phyloP scores from a whole-genome alignment of 2,113 vertebrate genomes.

The Mungos mungo region DNA sequence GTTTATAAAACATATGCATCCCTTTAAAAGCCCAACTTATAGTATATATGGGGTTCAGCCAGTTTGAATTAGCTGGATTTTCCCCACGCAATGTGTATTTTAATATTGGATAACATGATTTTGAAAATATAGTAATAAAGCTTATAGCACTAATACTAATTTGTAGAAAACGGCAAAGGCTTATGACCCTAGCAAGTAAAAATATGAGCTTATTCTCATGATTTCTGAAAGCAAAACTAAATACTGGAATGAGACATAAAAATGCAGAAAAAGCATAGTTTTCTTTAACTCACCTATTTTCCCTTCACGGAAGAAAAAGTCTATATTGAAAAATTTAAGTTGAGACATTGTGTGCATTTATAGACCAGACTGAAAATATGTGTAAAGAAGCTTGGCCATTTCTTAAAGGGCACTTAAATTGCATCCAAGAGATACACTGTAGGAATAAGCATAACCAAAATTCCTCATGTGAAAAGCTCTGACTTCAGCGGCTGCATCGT shows the following conservation, averaged over 20 bases:
- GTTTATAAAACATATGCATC: slow-evolving; percentile 62
- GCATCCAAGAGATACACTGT: not conserved
- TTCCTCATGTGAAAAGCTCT: not conserved
- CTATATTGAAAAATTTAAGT: not conserved
- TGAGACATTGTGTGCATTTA: not conserved
- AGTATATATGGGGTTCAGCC: slow-evolving; percentile 67
- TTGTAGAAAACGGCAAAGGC: not conserved
- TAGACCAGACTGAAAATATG: not conserved
- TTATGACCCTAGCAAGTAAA: slow-evolving; percentile 13
- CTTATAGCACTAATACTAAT: slow-evolving; percentile 47
- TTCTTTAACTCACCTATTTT: not conserved
- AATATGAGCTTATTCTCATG: slow-evolving; percentile 27
- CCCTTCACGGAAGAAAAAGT: not conserved
- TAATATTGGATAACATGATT: slow-evolving; percentile 63
- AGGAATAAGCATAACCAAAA: not conserved
- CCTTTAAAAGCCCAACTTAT: slow-evolving; percentile 67
- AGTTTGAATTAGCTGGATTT: slow-evolving; percentile 76
- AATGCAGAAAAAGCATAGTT: slow-evolving; percentile 27
- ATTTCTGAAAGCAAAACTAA: slow-evolving; percentile 30
- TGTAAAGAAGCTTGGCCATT: not conserved
- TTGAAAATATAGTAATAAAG: slow-evolving; percentile 40
- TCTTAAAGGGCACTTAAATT: not conserved
- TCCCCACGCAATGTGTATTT: slow-evolving; percentile 67
- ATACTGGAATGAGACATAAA: slow-evolving; percentile 10
- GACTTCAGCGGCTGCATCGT: not conserved